These are phyloP conservation scores for Phrynocephalus forsythii DNA, from an alignment of 2,797 vertebrate species.

Conservation along the genomic window DNA sequence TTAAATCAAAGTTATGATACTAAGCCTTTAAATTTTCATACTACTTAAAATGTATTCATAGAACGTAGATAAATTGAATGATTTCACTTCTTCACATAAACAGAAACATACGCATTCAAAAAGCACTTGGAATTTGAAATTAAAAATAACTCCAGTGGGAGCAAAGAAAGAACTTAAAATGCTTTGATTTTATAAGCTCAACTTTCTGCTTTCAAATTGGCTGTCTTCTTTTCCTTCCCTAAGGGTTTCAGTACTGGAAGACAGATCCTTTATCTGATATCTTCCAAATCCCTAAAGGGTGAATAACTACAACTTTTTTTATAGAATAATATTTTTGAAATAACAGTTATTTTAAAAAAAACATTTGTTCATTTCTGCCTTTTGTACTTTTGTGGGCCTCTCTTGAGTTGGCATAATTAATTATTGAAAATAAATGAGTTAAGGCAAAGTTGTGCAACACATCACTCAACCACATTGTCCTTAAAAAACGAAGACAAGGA, in stretches of 20 bases:
- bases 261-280: constrained; percentile 3
- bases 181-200: constrained; percentile 23
- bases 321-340: constrained; percentile 14
- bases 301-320: constrained; percentile 14
- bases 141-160: neutral
- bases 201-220: constrained; percentile 27
- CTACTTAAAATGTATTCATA: neutral
- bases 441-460: constrained; percentile 13
- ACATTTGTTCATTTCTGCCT: neutral
- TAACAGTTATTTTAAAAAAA: neutral
- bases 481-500: neutral
- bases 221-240: constrained; percentile 22
- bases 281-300: constrained; percentile 41
- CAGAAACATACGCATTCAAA: constrained; percentile 6
- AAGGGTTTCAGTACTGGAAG: constrained; percentile 8
- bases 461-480: constrained; percentile 14
- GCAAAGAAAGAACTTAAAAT: constrained; percentile 11
- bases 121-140: neutral
- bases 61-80: neutral
- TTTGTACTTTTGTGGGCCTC: neutral
- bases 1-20: constrained; percentile 1
- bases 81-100: neutral
- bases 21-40: neutral
- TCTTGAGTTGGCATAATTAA: constrained; percentile 18
- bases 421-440: constrained; percentile 38